Percentiles rank a stretch among this genome's conserved stretches.
Conservation (phyloP, 2,797 vertebrate genomes). For the Cephalopachus bancanus region DNA sequence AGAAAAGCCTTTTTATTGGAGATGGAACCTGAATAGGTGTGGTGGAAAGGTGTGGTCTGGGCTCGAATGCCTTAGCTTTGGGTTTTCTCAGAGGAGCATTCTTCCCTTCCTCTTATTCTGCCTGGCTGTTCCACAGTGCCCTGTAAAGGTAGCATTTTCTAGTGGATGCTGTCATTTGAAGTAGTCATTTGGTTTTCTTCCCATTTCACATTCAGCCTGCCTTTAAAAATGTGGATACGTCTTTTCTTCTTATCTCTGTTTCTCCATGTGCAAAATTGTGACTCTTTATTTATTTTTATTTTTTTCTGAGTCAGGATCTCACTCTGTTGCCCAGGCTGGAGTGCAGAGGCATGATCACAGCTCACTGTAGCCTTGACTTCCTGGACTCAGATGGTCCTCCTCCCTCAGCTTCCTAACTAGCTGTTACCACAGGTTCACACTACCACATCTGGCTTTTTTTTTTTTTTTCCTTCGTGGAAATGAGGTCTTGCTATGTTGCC, state of each 20-base stretch:
- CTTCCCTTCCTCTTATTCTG: not conserved
- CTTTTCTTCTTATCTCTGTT: constrained; percentile 52
- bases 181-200: not conserved
- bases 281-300: not conserved
- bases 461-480: too few relatives aligned
- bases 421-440: too few relatives aligned
- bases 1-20: constrained; percentile 6
- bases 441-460: too few relatives aligned
- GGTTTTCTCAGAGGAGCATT: not conserved
- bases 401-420: too few relatives aligned
- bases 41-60: not conserved
- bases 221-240: constrained; percentile 9
- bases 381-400: too few relatives aligned
- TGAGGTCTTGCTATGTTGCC: too few relatives aligned
- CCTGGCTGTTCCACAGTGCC: not conserved
- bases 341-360: too few relatives aligned
- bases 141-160: not conserved
- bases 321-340: too few relatives aligned
- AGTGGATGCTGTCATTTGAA: not conserved
- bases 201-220: not conserved
- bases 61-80: not conserved
- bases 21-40: not conserved
- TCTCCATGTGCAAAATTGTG: not conserved
- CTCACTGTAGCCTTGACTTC: too few relatives aligned
- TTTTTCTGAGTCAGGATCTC: too few relatives aligned